phyloP scores from a whole-genome alignment of 2,888 invertebrate genomes.

The Nephrotoma flavescens region DNA sequence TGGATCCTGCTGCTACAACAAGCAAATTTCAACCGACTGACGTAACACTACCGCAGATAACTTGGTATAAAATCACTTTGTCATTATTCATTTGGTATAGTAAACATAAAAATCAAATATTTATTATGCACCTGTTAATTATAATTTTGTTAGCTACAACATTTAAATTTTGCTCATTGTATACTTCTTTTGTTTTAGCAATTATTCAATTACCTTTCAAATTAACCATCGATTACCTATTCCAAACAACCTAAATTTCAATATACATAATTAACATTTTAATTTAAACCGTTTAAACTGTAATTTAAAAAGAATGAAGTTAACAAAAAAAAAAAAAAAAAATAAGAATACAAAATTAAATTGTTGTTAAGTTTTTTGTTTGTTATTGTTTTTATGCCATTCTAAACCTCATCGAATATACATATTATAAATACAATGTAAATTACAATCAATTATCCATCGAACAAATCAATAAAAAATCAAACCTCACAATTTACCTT shows the following conservation, averaged over 20 bases:
- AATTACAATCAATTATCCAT: not conserved
- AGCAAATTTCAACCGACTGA: no score
- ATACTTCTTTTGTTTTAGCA: not conserved
- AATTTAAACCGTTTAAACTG: not conserved
- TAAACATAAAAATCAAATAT: no score
- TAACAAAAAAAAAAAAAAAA: not conserved
- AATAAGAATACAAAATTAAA: not conserved
- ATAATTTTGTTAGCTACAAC: no score
- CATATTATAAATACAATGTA: not conserved
- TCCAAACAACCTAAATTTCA: not conserved
- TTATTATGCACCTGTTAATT: no score
- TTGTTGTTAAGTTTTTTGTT: not conserved
- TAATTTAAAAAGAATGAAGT: not conserved
- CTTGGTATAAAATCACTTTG: no score
- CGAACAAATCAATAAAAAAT: not conserved
- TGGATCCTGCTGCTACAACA: no score
- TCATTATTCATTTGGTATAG: no score
- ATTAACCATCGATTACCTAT: not conserved
- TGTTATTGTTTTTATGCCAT: not conserved
- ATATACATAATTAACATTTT: not conserved
- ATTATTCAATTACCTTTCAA: not conserved
- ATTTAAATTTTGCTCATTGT: no score
- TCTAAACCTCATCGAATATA: not conserved
- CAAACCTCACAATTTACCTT: not conserved
- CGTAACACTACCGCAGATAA: no score